phyloP scores from a whole-genome alignment of 2,888 invertebrate species.

The Notodonta dromedarius region DNA sequence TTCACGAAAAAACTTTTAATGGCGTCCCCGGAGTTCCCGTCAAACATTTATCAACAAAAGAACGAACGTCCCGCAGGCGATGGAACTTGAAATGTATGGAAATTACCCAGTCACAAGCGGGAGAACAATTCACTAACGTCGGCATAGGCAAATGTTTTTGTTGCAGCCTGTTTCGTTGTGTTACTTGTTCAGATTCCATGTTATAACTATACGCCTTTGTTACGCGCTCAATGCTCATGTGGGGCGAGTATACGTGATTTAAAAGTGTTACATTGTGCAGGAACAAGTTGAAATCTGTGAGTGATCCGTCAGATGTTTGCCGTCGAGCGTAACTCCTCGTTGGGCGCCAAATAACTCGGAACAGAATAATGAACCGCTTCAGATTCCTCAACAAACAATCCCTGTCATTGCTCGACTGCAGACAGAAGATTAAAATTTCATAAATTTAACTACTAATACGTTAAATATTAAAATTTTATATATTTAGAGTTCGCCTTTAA shows the following conservation, averaged over 20 bases:
- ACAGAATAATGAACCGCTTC: constrained; percentile 70
- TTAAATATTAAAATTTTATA: constrained; percentile 33
- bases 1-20: constrained; percentile 85
- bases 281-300: constrained; percentile 50
- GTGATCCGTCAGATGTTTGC: constrained; percentile 63
- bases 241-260: constrained; percentile 34
- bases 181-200: constrained; percentile 70
- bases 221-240: constrained; percentile 37
- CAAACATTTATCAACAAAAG: constrained; percentile 85
- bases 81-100: constrained; percentile 85
- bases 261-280: constrained; percentile 53
- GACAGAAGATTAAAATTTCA: constrained; percentile 58
- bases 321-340: constrained; percentile 57
- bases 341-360: constrained; percentile 73
- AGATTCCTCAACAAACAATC: constrained; percentile 68
- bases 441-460: constrained; percentile 44
- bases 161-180: constrained; percentile 78
- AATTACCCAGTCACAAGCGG: constrained; percentile 83
- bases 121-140: constrained; percentile 83
- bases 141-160: constrained; percentile 83
- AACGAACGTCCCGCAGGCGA: constrained; percentile 84
- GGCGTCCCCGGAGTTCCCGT: constrained; percentile 84
- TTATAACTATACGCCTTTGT: constrained; percentile 56
- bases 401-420: constrained; percentile 59
- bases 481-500: constrained; percentile 17